A percentile compares a stretch with the other conserved stretches of the same genome.
These are phyloP conservation scores for Eupithecia tripunctaria DNA, from an alignment of 2,888 invertebrate species.

Conservation along the genomic window DNA sequence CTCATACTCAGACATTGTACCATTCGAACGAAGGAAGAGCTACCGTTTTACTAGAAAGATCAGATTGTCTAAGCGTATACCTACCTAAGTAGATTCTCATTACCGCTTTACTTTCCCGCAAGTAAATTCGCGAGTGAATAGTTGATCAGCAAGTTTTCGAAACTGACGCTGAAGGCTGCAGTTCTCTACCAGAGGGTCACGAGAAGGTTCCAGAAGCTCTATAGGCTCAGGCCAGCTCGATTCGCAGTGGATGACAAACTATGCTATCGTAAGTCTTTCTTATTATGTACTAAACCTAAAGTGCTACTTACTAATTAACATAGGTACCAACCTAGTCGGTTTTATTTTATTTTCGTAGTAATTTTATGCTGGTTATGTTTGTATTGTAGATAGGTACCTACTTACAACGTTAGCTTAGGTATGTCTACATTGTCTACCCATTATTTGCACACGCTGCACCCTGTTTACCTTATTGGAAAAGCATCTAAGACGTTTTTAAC, in stretches of 20 bases:
- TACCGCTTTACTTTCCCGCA: neutral
- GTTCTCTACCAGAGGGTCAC: neutral
- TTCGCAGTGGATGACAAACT: slow-evolving; percentile 30
- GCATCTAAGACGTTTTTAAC: too few relatives aligned
- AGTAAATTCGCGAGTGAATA: slow-evolving; percentile 33
- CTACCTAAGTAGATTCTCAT: neutral
- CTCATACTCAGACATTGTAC: slow-evolving; percentile 52
- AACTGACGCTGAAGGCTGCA: neutral
- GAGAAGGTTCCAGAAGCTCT: neutral
- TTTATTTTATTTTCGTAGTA: too few relatives aligned
- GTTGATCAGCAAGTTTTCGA: slow-evolving; percentile 4
- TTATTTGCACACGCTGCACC: too few relatives aligned
- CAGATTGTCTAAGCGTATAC: neutral
- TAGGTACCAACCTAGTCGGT: too few relatives aligned
- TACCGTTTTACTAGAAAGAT: neutral
- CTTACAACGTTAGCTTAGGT: too few relatives aligned
- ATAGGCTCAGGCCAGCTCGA: neutral
- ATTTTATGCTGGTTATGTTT: too few relatives aligned
- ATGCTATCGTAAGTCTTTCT: slow-evolving; percentile 43
- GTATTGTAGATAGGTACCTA: too few relatives aligned
- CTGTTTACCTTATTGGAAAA: too few relatives aligned
- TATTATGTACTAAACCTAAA: too few relatives aligned
- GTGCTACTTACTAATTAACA: too few relatives aligned
- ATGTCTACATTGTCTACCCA: too few relatives aligned
- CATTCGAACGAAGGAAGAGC: slow-evolving; percentile 12